Conservation (phyloP, 2,888 invertebrate genomes). For the Podabrus alpinus region DNA sequence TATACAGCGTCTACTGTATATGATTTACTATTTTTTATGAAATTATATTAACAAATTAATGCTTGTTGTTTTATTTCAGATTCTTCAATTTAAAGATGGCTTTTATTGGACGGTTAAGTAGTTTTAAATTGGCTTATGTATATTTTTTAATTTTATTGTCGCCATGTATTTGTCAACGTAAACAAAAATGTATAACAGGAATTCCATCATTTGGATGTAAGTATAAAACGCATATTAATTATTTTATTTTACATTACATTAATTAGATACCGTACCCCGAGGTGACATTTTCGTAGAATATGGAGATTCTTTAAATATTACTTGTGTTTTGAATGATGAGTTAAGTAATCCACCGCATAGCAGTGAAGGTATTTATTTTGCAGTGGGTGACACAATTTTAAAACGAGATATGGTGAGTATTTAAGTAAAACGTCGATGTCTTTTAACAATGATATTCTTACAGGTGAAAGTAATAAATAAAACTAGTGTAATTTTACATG, state of each 20-base stretch:
- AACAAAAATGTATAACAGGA: slow-evolving; percentile 10
- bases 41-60: neutral
- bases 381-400: slow-evolving; percentile 52
- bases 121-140: neutral
- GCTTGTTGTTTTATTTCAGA: neutral
- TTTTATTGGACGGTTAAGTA: neutral
- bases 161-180: neutral
- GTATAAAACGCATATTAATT: slow-evolving; percentile 6
- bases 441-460: slow-evolving; percentile 20
- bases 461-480: slow-evolving; percentile 62
- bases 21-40: neutral
- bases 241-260: neutral
- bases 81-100: neutral
- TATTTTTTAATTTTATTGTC: neutral
- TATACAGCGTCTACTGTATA: no score
- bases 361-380: slow-evolving; percentile 56
- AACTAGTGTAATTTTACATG: slow-evolving; percentile 64
- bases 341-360: neutral
- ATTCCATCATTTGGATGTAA: slow-evolving; percentile 29
- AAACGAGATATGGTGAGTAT: slow-evolving; percentile 47
- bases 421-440: neutral
- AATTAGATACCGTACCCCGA: slow-evolving; percentile 48
- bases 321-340: slow-evolving; percentile 63
- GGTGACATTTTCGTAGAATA: slow-evolving; percentile 58
- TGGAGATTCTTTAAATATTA: slow-evolving; percentile 66